Evolutionary conservation across 1,140 invertebrate species (phyloP), one percentile per base, ranked within the genome.

Genomic region (Drosophila sproati): DNA sequence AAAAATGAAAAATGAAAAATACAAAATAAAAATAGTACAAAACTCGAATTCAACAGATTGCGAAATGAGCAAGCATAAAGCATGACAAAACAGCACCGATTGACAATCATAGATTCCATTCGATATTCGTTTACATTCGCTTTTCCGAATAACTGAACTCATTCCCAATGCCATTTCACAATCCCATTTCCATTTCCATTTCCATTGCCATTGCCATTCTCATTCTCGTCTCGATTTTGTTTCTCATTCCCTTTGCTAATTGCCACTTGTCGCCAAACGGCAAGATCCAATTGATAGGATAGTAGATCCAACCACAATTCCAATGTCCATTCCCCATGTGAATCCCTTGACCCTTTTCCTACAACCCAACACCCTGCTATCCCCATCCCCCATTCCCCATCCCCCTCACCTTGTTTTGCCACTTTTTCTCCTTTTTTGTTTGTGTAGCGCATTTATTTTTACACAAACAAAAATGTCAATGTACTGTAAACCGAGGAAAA

Each of bases 391-490:
- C 20, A 20, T 20, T 0, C 20, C 20, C 0, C 12, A 12, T 12
- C 12, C 20, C 20, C 20, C 20, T 20, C 20, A 20, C 1, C 20
- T 20, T 20, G 20, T 20, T 20, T 20, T 2, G 7, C 20, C 12
- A 4, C 20, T 20, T 7, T 20, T 35, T 20, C 7, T 28, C 48
- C 47, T 1, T 29, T 45, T 39, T 56, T 45, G 55, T 48, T 39
- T 60, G 43, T 37, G 54, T 55, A 73, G 45, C 62, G 54, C 54
- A 73, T 45, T 68, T 73, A 73, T 73, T 73, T 73, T 61, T 73
- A 73, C 12, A 74, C 66, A 62, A 8, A 45, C 43, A 70, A 59
- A 75, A 75, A 71, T 71, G 73, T 71, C 73, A 71, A 75, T 75
- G 67, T 45, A 71, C 73, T 56, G 39, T 28, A 41, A 34, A 12